Percentiles rank a stretch among this genome's conserved stretches.
phyloP scores from a whole-genome alignment of 2,888 invertebrate genomes.

The Herminia tarsipennalis region DNA sequence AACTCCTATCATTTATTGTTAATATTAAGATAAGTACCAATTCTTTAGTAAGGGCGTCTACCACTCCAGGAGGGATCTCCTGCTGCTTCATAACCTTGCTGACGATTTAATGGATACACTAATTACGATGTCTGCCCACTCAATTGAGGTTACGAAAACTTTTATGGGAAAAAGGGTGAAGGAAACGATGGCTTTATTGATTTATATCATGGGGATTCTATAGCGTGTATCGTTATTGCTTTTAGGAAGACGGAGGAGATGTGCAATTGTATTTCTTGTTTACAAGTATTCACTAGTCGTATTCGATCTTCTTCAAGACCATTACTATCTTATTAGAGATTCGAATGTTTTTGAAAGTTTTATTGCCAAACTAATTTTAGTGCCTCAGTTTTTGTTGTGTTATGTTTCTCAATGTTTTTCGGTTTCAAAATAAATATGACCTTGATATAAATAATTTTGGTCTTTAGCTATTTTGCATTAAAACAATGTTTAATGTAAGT shows the following conservation, averaged over 20 bases:
- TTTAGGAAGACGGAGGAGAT: neutral
- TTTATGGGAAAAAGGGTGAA: conserved; percentile 5
- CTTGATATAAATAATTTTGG: no score
- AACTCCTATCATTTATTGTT: conserved; percentile 6
- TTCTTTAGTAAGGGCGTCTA: conserved; percentile 31
- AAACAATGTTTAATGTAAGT: no score
- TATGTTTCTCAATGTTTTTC: no score
- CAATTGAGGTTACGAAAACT: conserved; percentile 36
- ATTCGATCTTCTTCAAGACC: no score
- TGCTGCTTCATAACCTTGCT: conserved; percentile 32
- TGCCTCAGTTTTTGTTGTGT: no score
- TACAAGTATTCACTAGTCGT: no score
- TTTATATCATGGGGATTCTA: conserved; percentile 1
- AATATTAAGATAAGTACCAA: conserved; percentile 14
- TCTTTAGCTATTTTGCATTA: no score
- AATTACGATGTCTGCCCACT: conserved; percentile 38
- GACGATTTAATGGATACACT: conserved; percentile 47
- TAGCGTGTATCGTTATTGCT: neutral
- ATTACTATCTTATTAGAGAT: no score
- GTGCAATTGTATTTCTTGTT: no score
- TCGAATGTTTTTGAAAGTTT: no score
- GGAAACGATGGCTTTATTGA: conserved; percentile 11
- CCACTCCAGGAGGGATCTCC: conserved; percentile 36
- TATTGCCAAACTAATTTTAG: no score
- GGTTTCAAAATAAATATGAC: no score